A percentile compares a stretch with the other conserved stretches of the same genome.
Conservation (phyloP, 2,888 invertebrate species). For the Parthenolecanium corni region DNA sequence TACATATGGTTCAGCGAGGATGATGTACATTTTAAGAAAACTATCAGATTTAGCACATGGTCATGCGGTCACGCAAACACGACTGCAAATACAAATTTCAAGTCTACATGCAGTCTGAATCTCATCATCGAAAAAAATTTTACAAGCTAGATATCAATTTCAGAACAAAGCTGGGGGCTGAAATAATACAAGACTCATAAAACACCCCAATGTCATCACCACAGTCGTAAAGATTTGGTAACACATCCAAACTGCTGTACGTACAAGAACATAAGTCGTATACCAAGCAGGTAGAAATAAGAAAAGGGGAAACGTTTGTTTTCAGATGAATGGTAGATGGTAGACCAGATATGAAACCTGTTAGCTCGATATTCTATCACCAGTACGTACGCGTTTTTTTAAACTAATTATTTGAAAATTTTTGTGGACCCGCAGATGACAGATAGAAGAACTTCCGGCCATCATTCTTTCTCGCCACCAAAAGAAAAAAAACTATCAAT, state of each 20-base stretch:
- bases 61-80: too few relatives aligned
- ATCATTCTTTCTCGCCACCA: constrained; percentile 6
- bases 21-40: too few relatives aligned
- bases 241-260: constrained; percentile 1
- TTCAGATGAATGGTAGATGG: constrained; percentile 17
- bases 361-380: constrained; percentile 22
- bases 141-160: constrained; percentile 5
- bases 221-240: neutral
- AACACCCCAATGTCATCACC: constrained; percentile 1
- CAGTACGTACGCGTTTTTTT: constrained; percentile 8
- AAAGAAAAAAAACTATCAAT: too few relatives aligned
- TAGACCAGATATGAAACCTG: constrained; percentile 19
- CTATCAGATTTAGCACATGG: too few relatives aligned
- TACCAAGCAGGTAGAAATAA: neutral
- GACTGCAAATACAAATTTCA: too few relatives aligned
- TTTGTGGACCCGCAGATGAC: constrained; percentile 13
- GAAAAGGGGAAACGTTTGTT: neutral
- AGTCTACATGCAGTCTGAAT: neutral
- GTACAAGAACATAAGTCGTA: neutral
- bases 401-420: constrained; percentile 24
- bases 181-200: constrained; percentile 16
- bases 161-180: neutral
- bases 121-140: neutral
- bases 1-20: too few relatives aligned
- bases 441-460: constrained; percentile 22